A percentile compares a stretch with the other conserved stretches of the same genome.
Evolutionary conservation across 2,113 vertebrate species (phyloP).

Genomic region (Mirza zaza): DNA sequence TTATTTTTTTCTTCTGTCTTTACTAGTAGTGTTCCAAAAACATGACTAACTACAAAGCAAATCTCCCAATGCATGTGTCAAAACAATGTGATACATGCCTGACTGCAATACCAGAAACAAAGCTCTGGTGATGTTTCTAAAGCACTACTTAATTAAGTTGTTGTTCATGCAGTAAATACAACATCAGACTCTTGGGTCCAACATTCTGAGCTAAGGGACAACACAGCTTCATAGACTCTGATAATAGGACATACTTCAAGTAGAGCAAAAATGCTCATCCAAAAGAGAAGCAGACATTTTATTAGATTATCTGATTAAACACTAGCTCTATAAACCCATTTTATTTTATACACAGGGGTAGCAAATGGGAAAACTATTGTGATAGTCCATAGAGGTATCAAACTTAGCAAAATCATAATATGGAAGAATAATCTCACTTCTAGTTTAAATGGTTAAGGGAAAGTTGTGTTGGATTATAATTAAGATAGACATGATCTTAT

Average conservation of each 20-base stretch:
- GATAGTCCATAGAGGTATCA: background rate
- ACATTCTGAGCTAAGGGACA: conserved; percentile 77
- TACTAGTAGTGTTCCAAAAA: conserved; percentile 78
- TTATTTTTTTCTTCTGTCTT: conserved; percentile 78
- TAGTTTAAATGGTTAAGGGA: background rate
- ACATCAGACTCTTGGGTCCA: conserved; percentile 75
- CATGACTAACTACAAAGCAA: conserved; percentile 80
- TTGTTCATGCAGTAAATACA: conserved; percentile 84
- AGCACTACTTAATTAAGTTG: conserved; percentile 85
- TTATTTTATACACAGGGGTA: background rate
- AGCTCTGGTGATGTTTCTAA: conserved; percentile 82
- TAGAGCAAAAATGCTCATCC: conserved; percentile 22
- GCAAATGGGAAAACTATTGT: background rate
- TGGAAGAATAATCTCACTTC: background rate
- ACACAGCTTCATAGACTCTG: conserved; percentile 51
- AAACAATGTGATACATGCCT: conserved; percentile 82
- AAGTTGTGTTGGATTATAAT: background rate
- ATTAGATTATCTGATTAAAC: conserved; percentile 40
- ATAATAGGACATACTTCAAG: conserved; percentile 68
- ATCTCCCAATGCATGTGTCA: conserved; percentile 81
- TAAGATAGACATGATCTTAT: background rate
- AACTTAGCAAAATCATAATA: background rate
- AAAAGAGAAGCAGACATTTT: background rate
- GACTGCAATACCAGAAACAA: conserved; percentile 79
- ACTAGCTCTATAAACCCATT: background rate